Evolutionary conservation across 2,888 invertebrate genomes (phyloP).

Genomic region (Glaucopsyche alexis): DNA sequence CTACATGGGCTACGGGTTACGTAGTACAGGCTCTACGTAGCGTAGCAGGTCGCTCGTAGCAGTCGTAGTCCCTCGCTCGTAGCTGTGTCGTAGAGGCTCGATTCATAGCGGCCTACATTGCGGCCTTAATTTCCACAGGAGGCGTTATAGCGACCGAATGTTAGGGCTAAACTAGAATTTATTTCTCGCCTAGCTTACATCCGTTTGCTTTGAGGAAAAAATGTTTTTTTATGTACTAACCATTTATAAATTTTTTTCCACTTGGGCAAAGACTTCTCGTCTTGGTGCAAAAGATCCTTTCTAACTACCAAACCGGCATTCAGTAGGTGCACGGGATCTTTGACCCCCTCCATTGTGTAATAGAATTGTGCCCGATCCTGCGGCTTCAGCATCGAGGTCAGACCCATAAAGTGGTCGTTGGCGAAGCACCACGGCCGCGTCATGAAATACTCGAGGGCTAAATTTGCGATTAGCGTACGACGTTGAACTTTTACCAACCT

Average conservation of each 20-base stretch:
- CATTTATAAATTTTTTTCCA: slow-evolving; percentile 3
- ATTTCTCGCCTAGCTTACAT: too few relatives aligned
- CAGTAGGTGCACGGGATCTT: background rate
- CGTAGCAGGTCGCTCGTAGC: too few relatives aligned
- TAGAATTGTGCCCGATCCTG: background rate
- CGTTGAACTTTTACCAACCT: slow-evolving; percentile 18
- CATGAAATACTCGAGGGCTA: background rate
- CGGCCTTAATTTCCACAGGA: too few relatives aligned
- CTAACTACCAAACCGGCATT: background rate
- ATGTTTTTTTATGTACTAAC: background rate
- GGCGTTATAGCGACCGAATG: too few relatives aligned
- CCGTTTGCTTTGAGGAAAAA: too few relatives aligned
- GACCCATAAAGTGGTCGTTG: background rate
- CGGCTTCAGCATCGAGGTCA: background rate
- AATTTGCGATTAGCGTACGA: background rate
- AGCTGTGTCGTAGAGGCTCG: too few relatives aligned
- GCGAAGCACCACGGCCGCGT: background rate
- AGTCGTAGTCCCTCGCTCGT: too few relatives aligned
- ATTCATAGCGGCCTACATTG: too few relatives aligned
- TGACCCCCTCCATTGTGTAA: background rate
- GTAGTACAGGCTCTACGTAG: too few relatives aligned
- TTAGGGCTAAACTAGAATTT: too few relatives aligned
- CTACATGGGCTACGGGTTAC: too few relatives aligned
- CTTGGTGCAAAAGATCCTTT: background rate
- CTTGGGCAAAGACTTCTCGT: background rate